These are phyloP conservation scores for Narcine bancroftii DNA, from an alignment of 2,113 vertebrate genomes.

Conservation along the genomic window DNA sequence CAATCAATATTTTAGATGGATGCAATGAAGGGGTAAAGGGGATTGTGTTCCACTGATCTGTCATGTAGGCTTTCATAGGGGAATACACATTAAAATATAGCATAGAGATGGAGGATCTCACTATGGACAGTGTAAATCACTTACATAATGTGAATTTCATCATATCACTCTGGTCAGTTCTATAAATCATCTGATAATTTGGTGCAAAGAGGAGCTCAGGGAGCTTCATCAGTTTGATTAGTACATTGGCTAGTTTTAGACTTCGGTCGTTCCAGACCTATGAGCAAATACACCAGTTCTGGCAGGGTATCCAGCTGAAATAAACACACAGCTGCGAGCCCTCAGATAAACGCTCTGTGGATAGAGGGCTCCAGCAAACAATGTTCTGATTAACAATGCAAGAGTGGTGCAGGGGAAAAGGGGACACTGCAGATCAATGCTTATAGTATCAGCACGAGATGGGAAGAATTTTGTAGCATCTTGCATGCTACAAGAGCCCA, in stretches of 20 bases:
- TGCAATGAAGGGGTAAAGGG: slow-evolving; percentile 39
- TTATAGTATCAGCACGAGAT: no score
- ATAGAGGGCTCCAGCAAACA: neutral
- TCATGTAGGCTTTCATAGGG: slow-evolving; percentile 53
- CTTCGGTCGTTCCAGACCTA: slow-evolving; percentile 52
- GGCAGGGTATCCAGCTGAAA: slow-evolving; percentile 29
- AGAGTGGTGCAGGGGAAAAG: neutral
- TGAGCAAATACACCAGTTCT: slow-evolving; percentile 44
- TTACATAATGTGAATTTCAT: slow-evolving; percentile 55
- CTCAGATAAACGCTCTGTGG: slow-evolving; percentile 33
- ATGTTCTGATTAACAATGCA: neutral
- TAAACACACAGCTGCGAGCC: slow-evolving; percentile 34
- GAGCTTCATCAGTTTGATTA: slow-evolving; percentile 69
- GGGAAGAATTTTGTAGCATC: neutral
- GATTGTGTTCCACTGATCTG: slow-evolving; percentile 49
- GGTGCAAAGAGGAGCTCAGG: slow-evolving; percentile 65
- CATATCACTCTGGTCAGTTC: slow-evolving; percentile 53
- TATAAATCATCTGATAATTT: slow-evolving; percentile 68
- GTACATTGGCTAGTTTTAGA: slow-evolving; percentile 54
- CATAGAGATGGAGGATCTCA: slow-evolving; percentile 52
- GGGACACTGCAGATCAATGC: neutral
- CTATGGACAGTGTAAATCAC: slow-evolving; percentile 55
- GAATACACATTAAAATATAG: slow-evolving; percentile 44
- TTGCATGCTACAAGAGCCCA: neutral
- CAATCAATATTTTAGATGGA: slow-evolving; percentile 45